Evolutionary conservation across 2,888 invertebrate species (phyloP).

Genomic region (Eueremaeus valkanovi): DNA sequence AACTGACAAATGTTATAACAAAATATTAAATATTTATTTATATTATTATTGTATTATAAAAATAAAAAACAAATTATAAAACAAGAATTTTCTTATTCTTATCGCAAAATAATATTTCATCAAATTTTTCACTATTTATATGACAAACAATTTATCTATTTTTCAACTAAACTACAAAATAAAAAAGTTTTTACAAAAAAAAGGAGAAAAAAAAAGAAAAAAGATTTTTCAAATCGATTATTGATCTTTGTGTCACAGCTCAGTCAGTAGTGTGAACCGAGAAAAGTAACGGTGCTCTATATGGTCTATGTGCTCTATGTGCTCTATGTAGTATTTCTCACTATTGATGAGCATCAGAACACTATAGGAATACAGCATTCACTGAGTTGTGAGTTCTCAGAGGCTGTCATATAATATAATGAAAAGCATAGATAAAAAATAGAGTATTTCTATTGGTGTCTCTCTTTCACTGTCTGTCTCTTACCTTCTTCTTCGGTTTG

Average conservation of each 20-base stretch:
- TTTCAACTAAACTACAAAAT: neutral
- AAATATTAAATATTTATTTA: constrained; percentile 1
- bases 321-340: no score
- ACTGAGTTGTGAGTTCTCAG: no score
- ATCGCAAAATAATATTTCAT: neutral
- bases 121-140: neutral
- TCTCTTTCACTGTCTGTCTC: constrained; percentile 50
- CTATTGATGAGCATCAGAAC: constrained; percentile 50
- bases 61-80: neutral
- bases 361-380: neutral
- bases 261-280: neutral
- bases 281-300: no score
- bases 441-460: neutral
- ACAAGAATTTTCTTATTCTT: no score
- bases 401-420: constrained; percentile 9
- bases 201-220: no score
- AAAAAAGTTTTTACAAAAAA: constrained; percentile 2
- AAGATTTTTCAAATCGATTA: constrained; percentile 14
- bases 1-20: constrained; percentile 50
- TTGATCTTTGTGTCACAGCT: constrained; percentile 9
- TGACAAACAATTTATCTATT: constrained; percentile 20
- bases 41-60: neutral
- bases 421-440: neutral
- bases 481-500: constrained; percentile 53
- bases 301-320: no score